Base-by-base conservation (phyloP, 2,113 vertebrate species). In the Podarcis muralis region DNA sequence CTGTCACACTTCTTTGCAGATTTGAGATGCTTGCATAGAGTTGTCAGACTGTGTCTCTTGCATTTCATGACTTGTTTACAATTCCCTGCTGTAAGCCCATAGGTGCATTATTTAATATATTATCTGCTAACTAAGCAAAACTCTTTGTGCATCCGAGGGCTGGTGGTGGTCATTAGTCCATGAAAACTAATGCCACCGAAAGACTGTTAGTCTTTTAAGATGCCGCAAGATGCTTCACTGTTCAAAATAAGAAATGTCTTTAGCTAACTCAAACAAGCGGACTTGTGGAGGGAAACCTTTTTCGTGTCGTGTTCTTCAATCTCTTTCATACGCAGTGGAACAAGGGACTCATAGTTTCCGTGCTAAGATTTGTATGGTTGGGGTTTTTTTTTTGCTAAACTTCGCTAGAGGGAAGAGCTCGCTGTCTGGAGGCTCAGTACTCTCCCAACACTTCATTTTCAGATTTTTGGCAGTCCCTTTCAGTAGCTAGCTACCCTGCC, bases 331-430 rank as follows among this genome's bases (percentile, higher is more conserved):
- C 0, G 0, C 6, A 66, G 23, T 71, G 86, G 74, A 87, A 71
- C 1, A 53, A 20, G 79, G 90, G 69, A 5, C 0, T 1, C 12
- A 4, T 0, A 68, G 0, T 4, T 32, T 27, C 18, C 18, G 12
- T 9, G 20, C 2, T 25, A 0, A 7, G 37, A 43, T 35, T n/a
- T 91, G 68, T 32, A 27, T 59, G 74, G 57, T 53, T 53, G 48
- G 48, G 48, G 11, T 53, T 53, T 7, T 20, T 59, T 11, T 75
- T 94, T 83, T 85, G 72, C n/a, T 90, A 83, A 59, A 1, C 23
- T 85, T 66, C 82, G n/a, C 74, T 13, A 30, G 90, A 92, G 79
- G 35, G 0, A 1, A 0, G 1, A 23, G 1, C 81, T 87, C 23
- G 62, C 1, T 22, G 65, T 15, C 5, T 68, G 16, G 53, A 88